A percentile compares a stretch with the other conserved stretches of the same genome.
Evolutionary conservation across 2,113 vertebrate species (phyloP).

Genomic region (Mirza zaza): DNA sequence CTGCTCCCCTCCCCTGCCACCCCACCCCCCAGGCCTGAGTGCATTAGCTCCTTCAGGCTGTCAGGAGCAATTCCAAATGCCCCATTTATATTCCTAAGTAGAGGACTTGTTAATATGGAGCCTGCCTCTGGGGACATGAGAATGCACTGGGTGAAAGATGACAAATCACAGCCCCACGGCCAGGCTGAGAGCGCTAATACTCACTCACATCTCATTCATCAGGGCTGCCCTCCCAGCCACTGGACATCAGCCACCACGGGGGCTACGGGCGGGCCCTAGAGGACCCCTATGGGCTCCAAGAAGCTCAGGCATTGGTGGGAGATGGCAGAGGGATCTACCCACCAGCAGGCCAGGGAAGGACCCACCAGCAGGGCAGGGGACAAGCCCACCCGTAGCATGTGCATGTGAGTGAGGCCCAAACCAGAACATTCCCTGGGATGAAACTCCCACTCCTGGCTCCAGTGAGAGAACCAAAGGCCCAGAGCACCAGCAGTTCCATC

Average conservation of each 20-base stretch:
- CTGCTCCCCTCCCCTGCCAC: no score
- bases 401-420: neutral
- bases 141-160: conserved; percentile 36
- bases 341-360: neutral
- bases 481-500: neutral
- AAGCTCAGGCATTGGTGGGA: neutral
- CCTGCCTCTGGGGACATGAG: conserved; percentile 56
- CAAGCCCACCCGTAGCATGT: neutral
- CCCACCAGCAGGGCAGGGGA: neutral
- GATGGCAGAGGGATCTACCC: neutral
- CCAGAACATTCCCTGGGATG: neutral
- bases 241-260: neutral
- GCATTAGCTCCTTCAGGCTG: neutral
- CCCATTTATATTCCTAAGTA: conserved; percentile 63
- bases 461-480: neutral
- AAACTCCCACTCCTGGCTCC: neutral
- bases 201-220: conserved; percentile 31
- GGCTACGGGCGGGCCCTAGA: neutral
- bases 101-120: conserved; percentile 59
- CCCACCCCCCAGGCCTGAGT: neutral
- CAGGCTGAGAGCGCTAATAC: neutral
- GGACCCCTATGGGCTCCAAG: neutral
- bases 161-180: conserved; percentile 9
- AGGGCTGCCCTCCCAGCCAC: neutral
- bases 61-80: conserved; percentile 34